Percentiles rank a stretch among this genome's conserved stretches.
phyloP scores from a whole-genome alignment of 2,113 vertebrate species.

The Atherinomorus stipes region DNA sequence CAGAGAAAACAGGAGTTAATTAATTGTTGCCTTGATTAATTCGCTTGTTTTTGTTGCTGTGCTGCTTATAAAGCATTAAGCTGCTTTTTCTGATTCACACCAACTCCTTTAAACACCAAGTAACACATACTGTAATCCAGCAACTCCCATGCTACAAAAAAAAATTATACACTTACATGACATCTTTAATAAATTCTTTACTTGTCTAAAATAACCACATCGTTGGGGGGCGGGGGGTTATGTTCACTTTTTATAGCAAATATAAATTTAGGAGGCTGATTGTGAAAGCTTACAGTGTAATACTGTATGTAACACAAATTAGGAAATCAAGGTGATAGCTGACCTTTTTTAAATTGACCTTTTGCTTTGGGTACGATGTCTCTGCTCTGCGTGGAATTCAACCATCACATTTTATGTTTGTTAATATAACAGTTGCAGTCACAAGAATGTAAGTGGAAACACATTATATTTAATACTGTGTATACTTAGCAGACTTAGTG shows the following conservation, averaged over 20 bases:
- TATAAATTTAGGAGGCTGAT: not conserved
- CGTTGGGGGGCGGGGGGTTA: too few relatives aligned
- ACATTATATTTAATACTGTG: not conserved
- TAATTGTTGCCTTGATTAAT: not conserved
- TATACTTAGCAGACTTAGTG: not conserved
- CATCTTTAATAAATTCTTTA: too few relatives aligned
- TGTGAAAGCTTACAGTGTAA: not conserved
- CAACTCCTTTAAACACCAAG: not conserved
- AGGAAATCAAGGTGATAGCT: not conserved
- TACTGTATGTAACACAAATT: not conserved
- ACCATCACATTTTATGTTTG: not conserved
- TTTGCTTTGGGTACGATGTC: conserved; percentile 2
- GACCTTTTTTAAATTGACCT: not conserved
- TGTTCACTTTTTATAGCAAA: not conserved
- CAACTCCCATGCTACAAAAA: too few relatives aligned
- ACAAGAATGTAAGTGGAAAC: not conserved
- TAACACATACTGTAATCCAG: not conserved
- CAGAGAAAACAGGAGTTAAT: not conserved
- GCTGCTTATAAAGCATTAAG: not conserved
- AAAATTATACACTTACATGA: too few relatives aligned
- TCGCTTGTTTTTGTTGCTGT: not conserved
- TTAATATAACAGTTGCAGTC: not conserved
- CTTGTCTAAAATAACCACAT: too few relatives aligned
- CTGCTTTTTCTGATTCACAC: not conserved
- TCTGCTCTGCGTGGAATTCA: not conserved